A percentile compares a stretch with the other conserved stretches of the same genome.
These are phyloP conservation scores for Aythya baeri DNA, from an alignment of 2,113 vertebrate species.

Conservation along the genomic window DNA sequence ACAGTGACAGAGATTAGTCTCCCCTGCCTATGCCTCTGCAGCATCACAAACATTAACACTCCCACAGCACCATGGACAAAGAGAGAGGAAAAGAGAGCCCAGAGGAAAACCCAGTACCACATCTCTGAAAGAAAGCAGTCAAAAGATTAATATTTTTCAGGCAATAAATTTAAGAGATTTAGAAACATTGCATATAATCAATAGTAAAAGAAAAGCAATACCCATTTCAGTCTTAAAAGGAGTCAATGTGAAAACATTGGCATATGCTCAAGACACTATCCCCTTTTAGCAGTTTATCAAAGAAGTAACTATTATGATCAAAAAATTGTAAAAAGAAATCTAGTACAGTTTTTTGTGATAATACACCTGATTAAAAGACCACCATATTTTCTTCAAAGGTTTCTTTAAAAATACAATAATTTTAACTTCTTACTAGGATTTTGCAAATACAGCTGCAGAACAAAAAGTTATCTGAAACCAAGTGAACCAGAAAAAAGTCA, in stretches of 20 bases:
- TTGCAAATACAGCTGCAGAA: background rate
- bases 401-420: background rate
- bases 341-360: background rate
- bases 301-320: background rate
- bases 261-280: background rate
- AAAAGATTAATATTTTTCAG: slow-evolving; percentile 41
- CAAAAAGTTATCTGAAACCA: background rate
- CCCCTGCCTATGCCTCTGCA: slow-evolving; percentile 93
- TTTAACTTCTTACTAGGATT: background rate
- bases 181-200: background rate
- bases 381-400: background rate
- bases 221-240: background rate
- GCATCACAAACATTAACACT: slow-evolving; percentile 94
- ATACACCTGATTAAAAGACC: background rate
- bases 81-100: slow-evolving; percentile 98
- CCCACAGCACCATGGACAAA: slow-evolving; percentile 92
- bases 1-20: slow-evolving; percentile 93
- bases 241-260: background rate
- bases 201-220: background rate
- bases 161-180: background rate
- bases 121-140: slow-evolving; percentile 86
- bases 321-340: background rate
- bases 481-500: background rate
- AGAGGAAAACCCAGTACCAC: slow-evolving; percentile 99
- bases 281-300: background rate